Percentiles rank a stretch among this genome's conserved stretches.
Evolutionary conservation across 2,797 vertebrate genomes (phyloP).

Genomic region (Acrossocheilus wenchowensis): DNA sequence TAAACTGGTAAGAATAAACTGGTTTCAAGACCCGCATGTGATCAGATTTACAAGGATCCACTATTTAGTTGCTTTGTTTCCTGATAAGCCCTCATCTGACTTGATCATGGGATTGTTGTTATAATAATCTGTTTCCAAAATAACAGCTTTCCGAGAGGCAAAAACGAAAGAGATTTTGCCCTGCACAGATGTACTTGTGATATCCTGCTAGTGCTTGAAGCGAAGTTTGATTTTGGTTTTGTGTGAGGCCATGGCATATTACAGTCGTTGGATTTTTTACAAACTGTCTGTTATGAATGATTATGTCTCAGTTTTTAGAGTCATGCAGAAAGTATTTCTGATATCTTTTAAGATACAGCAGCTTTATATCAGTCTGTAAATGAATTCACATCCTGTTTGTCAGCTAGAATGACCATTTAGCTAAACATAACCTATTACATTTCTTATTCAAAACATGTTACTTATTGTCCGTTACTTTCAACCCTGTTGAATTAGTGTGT

Average conservation of each 20-base stretch:
- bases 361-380: background rate
- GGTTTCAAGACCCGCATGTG: background rate
- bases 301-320: background rate
- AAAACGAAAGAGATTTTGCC: background rate
- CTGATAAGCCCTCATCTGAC: conserved; percentile 20
- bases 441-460: too few species aligned
- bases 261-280: background rate
- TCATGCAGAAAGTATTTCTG: background rate
- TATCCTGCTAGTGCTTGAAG: background rate
- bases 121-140: conserved; percentile 25
- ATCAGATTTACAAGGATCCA: background rate
- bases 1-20: background rate
- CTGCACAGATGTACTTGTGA: conserved; percentile 13
- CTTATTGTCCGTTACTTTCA: too few species aligned
- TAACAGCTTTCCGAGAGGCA: background rate
- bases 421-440: too few species aligned
- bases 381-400: background rate
- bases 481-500: too few species aligned
- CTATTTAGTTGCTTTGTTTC: background rate
- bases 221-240: background rate
- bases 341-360: background rate
- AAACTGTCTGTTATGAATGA: background rate
- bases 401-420: background rate
- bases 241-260: too few species aligned
- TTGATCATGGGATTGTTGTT: conserved; percentile 27